A percentile compares a stretch with the other conserved stretches of the same genome.
Conservation (phyloP, 2,888 invertebrate genomes). For the Schizaphis graminum region DNA sequence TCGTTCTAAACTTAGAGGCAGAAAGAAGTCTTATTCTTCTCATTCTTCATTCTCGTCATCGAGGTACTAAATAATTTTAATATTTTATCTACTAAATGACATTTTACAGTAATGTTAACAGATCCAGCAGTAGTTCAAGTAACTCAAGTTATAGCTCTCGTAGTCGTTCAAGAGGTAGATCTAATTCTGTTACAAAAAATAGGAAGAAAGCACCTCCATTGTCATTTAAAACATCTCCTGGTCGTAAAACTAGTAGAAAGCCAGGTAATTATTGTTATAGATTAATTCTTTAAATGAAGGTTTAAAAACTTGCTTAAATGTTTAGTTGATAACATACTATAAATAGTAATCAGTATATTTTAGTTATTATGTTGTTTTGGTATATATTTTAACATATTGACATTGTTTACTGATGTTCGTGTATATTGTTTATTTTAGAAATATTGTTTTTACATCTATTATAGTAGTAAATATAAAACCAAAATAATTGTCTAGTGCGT, state of each 20-base stretch:
- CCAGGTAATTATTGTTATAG: slow-evolving; percentile 27
- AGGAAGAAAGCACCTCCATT: slow-evolving; percentile 68
- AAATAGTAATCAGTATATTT: not conserved
- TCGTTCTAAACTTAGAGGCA: slow-evolving; percentile 69
- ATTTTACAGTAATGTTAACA: not conserved
- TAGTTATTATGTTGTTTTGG: not conserved
- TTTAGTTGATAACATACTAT: not conserved
- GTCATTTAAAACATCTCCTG: slow-evolving; percentile 53
- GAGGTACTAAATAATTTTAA: slow-evolving; percentile 54
- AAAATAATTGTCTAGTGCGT: not conserved
- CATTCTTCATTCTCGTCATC: slow-evolving; percentile 78
- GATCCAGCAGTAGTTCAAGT: slow-evolving; percentile 71
- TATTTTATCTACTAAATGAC: not conserved
- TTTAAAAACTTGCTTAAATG: not conserved
- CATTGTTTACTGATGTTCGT: not conserved
- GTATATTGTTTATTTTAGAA: not conserved
- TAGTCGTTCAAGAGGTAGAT: slow-evolving; percentile 71
- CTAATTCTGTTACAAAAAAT: slow-evolving; percentile 53
- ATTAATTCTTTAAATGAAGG: not conserved
- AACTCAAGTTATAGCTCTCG: slow-evolving; percentile 70
- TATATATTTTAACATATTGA: not conserved
- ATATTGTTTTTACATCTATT: not conserved
- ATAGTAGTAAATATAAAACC: not conserved
- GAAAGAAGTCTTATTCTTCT: slow-evolving; percentile 79
- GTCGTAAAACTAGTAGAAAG: slow-evolving; percentile 50